Evolutionary conservation across 2,113 vertebrate species (phyloP).

Genomic region (Struthidea cinerea): DNA sequence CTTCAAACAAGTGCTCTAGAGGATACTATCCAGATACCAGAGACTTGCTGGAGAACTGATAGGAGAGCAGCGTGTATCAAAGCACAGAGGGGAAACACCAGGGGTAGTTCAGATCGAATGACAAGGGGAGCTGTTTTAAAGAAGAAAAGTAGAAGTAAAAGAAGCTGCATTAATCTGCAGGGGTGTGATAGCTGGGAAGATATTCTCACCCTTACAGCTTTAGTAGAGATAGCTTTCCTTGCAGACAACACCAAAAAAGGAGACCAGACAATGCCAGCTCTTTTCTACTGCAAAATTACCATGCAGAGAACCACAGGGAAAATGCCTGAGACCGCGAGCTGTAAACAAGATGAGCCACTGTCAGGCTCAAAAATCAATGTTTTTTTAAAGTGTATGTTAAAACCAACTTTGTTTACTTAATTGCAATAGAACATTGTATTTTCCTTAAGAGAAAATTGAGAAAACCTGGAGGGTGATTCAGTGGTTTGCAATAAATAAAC

Average conservation of each 20-base stretch:
- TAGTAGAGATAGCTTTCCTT: neutral
- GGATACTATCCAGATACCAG: neutral
- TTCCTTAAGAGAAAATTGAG: constrained; percentile 46
- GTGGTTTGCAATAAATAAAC: constrained; percentile 31
- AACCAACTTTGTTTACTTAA: constrained; percentile 40
- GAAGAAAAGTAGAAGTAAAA: neutral
- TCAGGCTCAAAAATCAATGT: constrained; percentile 45
- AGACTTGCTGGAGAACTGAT: neutral
- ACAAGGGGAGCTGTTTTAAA: neutral
- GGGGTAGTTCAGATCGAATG: neutral
- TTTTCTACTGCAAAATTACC: constrained; percentile 21
- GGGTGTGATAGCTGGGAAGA: neutral
- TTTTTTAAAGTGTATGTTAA: constrained; percentile 32
- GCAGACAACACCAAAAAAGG: neutral
- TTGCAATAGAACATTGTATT: constrained; percentile 39
- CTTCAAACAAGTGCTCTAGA: neutral
- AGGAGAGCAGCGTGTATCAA: neutral
- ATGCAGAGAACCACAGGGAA: constrained; percentile 32
- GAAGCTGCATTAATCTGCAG: neutral
- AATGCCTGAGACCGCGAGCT: neutral
- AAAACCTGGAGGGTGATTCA: constrained; percentile 27
- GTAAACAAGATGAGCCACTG: constrained; percentile 47
- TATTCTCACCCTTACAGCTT: neutral
- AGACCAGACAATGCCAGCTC: neutral
- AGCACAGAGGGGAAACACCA: neutral